Evolutionary conservation across 2,888 invertebrate species (phyloP), one percentile per base, ranked within the genome.

Genomic region (Pilophorus perplexus): DNA sequence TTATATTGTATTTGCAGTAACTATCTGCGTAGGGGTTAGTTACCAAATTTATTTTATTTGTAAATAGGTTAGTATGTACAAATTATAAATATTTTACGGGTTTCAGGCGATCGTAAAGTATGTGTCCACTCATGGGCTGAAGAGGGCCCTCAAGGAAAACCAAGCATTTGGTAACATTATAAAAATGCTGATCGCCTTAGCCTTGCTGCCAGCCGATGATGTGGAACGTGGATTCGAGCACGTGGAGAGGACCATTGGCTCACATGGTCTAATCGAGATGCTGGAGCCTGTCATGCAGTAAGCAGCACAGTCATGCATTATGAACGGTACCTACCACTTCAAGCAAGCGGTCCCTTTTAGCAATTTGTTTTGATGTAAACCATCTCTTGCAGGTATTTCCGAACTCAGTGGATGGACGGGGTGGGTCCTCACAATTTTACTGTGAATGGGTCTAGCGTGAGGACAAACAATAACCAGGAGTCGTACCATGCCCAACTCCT

Each of bases 381-480:
- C 38, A 38, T 38, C 38, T 38, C 38, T 38, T 38, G 38, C 38
- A 38, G 38, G 14, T 38, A 38, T 38, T 38, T 38, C 38, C 38
- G 38, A 14, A 38, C 38, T 38, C 38, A 38, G 38, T 38, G 38
- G 38, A 46, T 46, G 46, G 46, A 46, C n/a, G n/a, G 23, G 23
- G 23, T 46, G 6, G 16, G 46, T 5, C 46, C 46, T 22, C 12
- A 5, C 20, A 46, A 46, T 46, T 46, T 46, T 46, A 12, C 46
- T 20, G 46, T 46, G 5, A 46, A 46, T 46, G 46, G 46, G 6
- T 18, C 46, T 10, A 46, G 16, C n/a, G 46, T 46, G n/a, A 46
- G 46, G 22, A 46, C 46, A 5, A 46, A 46, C 46, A 46, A 46
- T n/a, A 5, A 46, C 46, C 46, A 46, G 46, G 46, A 46, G 22